Evolutionary conservation across 37 sponge, comb jelly and placozoan species (phyloP), one percentile per base, ranked within the genome.

Genomic region (Hexactinellida sp.): DNA sequence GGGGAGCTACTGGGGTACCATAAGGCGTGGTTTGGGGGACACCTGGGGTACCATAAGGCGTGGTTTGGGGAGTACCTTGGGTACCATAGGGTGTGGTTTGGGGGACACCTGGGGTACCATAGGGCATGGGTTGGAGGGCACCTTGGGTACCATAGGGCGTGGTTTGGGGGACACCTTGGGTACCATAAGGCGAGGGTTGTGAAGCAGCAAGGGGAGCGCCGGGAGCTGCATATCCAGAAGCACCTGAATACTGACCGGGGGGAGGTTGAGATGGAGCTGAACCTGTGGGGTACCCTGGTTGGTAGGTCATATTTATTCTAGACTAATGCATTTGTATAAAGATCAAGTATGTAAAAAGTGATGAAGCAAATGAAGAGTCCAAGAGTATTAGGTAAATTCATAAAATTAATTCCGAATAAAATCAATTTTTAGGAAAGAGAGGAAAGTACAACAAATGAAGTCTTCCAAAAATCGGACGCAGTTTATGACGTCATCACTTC

Each of bases 281-380:
- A n/a, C 28, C 76, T 63, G 28, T n/a, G 76, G 76, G 76, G 76
- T 63, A 63, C 3, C 76, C 76, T 63, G 76, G 13, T 63, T 63
- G 76, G 5, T 32, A 23, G 13, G 76, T 21, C 76, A 63, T 63
- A 7, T 63, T n/a, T n/a, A n/a, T n/a, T n/a, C n/a, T n/a, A n/a
- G n/a, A n/a, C n/a, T n/a, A n/a, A n/a, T n/a, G n/a, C n/a, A n/a
- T n/a, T n/a, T n/a, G n/a, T n/a, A n/a, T n/a, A n/a, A n/a, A n/a
- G n/a, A n/a, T n/a, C n/a, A n/a, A n/a, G n/a, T n/a, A n/a, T n/a
- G n/a, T n/a, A n/a, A n/a, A n/a, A n/a, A n/a, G n/a, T n/a, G n/a
- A n/a, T n/a, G n/a, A n/a, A n/a, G n/a, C n/a, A n/a, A n/a, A n/a
- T n/a, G n/a, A n/a, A n/a, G n/a, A n/a, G n/a, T n/a, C n/a, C n/a